Evolutionary conservation across 2,888 invertebrate genomes (phyloP), one percentile per base, ranked within the genome.

Genomic region (Lapara coniferarum): DNA sequence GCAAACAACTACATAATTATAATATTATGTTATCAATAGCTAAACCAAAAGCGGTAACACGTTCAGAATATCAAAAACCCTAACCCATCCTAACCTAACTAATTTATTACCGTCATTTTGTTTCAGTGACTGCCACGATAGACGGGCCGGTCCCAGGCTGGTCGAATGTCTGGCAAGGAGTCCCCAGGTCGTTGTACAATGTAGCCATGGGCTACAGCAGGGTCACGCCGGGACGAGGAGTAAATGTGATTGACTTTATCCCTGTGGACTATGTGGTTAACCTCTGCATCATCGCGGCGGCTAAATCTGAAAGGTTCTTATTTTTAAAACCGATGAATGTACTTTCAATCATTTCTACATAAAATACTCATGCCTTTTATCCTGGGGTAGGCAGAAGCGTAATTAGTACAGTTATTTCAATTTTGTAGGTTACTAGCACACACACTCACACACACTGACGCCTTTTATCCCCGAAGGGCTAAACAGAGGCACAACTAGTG

Each of bases 201-300:
- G 49, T 19, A 19, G 46, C 19, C 12, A 49, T 49, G 63, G 63
- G 63, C 10, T 63, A 63, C 19, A 8, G 19, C 13, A 63, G 63
- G 13, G 63, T 63, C 13, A 46, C 4, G 13, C 63, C 63, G 3
- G 63, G 63, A 19, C 6, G 13, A 3, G 4, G 46, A 44, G n/a
- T 59, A 37, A 19, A 25, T 25, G 56, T 56, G 6, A 55, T 56
- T 12, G 67, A 67, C 25, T 56, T 56, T 10, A 55, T 67, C 5
- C 67, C 67, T 12, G 56, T 67, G 3, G 67, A 67, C 25, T 67
- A 67, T 16, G 67, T 67, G 12, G 16, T 55, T 19, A 67, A 67
- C 19, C 44, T 67, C 2, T 46, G 46, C 10, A 67, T 67, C 12
- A 46, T 56, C 13, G 67, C 53, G 3, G 67, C 55, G n/a, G 67